phyloP scores from a whole-genome alignment of 1,140 invertebrate species.

The Drosophila mauritiana region DNA sequence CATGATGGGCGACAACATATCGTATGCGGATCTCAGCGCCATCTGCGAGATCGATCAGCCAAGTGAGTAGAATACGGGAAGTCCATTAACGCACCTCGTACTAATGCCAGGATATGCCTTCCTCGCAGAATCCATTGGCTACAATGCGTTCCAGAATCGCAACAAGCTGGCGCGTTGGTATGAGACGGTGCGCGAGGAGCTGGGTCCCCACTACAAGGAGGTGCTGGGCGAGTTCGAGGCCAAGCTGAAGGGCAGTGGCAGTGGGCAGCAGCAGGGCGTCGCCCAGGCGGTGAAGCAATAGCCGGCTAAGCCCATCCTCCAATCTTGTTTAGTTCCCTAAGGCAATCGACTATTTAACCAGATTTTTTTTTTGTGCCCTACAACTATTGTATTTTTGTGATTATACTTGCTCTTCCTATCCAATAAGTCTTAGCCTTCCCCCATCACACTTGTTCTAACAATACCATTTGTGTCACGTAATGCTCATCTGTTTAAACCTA shows the following conservation, averaged over 20 bases:
- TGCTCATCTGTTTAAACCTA: slow-evolving; percentile 7
- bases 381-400: slow-evolving; percentile 5
- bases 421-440: neutral
- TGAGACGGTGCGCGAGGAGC: slow-evolving; percentile 86
- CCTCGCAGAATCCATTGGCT: slow-evolving; percentile 86
- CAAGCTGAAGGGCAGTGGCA: slow-evolving; percentile 62
- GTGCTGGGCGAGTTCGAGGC: slow-evolving; percentile 69
- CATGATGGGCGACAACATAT: slow-evolving; percentile 88
- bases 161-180: slow-evolving; percentile 88
- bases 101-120: neutral
- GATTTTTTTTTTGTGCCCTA: slow-evolving; percentile 1
- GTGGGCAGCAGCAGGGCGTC: slow-evolving; percentile 55
- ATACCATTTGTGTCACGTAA: neutral
- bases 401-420: slow-evolving; percentile 11
- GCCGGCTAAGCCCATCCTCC: slow-evolving; percentile 18
- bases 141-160: slow-evolving; percentile 86
- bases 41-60: slow-evolving; percentile 94
- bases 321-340: slow-evolving; percentile 39
- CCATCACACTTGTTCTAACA: neutral
- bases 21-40: slow-evolving; percentile 92
- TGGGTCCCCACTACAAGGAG: slow-evolving; percentile 84
- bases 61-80: slow-evolving; percentile 82
- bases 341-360: slow-evolving; percentile 7
- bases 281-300: slow-evolving; percentile 62
- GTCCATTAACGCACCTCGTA: neutral